Evolutionary conservation across 2,888 invertebrate species (phyloP).

Genomic region (Heliconius ismenius): DNA sequence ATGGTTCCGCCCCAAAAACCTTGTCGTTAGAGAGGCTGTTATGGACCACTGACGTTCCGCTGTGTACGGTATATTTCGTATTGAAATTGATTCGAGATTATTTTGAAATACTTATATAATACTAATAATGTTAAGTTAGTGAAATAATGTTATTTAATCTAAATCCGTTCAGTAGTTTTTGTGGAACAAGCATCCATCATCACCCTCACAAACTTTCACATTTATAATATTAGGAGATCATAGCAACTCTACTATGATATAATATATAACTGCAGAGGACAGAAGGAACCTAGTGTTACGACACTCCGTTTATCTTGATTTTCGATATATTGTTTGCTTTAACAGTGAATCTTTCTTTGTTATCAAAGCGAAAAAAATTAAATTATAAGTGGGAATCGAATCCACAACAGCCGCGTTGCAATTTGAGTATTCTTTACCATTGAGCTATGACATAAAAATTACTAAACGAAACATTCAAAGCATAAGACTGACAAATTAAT

Average conservation of each 20-base stretch:
- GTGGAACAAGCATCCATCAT: too few relatives aligned
- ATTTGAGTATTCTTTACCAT: neutral
- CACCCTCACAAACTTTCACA: too few relatives aligned
- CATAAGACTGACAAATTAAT: neutral
- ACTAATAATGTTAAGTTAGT: too few relatives aligned
- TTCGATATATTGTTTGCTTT: neutral
- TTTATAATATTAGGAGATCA: too few relatives aligned
- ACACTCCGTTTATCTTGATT: neutral
- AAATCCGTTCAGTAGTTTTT: too few relatives aligned
- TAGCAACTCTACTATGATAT: too few relatives aligned
- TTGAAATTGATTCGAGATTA: neutral
- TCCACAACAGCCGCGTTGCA: neutral
- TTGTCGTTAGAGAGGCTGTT: constrained; percentile 30
- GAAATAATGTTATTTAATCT: neutral
- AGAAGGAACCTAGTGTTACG: too few relatives aligned
- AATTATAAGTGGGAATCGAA: neutral
- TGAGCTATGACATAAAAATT: neutral
- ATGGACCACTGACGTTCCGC: constrained; percentile 24
- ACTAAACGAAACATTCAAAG: neutral
- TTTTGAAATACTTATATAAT: constrained; percentile 2
- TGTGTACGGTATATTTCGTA: constrained; percentile 27
- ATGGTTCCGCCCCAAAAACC: constrained; percentile 34
- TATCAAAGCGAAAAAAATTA: neutral
- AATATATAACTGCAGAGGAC: too few relatives aligned
- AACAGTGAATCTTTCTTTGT: neutral